Conservation (phyloP, 2,888 invertebrate species). For the Gasteruption jaculator region DNA sequence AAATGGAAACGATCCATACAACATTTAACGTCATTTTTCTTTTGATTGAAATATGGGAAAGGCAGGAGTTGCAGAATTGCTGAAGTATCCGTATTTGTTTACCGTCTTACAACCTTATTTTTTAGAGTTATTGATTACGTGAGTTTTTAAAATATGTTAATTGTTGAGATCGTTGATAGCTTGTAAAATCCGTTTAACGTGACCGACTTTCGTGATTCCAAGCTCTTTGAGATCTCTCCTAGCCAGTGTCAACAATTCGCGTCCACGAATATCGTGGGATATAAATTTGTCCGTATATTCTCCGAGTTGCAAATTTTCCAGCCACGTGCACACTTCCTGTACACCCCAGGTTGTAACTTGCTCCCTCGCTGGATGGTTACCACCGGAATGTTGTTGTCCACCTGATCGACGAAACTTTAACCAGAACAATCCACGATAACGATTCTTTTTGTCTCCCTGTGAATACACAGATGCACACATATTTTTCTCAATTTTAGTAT, state of each 20-base stretch:
- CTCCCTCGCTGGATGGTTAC: constrained; percentile 43
- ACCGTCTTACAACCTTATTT: no score
- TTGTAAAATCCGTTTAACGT: constrained; percentile 90
- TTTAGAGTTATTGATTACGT: no score
- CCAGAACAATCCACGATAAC: constrained; percentile 64
- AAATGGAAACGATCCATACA: no score
- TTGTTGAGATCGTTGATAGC: constrained; percentile 77
- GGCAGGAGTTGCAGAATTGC: no score
- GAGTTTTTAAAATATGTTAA: no score
- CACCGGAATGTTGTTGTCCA: constrained; percentile 49
- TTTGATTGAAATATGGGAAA: no score
- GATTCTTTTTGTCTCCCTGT: constrained; percentile 47
- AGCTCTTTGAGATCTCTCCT: constrained; percentile 84
- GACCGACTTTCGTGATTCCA: constrained; percentile 92
- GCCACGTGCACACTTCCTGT: constrained; percentile 86
- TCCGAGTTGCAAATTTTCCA: constrained; percentile 80
- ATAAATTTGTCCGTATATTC: constrained; percentile 91
- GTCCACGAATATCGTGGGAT: constrained; percentile 86
- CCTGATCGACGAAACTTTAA: constrained; percentile 59
- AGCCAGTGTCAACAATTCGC: constrained; percentile 81
- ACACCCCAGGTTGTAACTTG: constrained; percentile 69
- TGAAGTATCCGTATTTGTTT: no score
- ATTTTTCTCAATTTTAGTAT: constrained; percentile 19
- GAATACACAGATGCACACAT: constrained; percentile 17
- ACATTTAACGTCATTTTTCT: no score